Conservation (phyloP, 2,888 invertebrate species). For the Chrysotoxum bicinctum region DNA sequence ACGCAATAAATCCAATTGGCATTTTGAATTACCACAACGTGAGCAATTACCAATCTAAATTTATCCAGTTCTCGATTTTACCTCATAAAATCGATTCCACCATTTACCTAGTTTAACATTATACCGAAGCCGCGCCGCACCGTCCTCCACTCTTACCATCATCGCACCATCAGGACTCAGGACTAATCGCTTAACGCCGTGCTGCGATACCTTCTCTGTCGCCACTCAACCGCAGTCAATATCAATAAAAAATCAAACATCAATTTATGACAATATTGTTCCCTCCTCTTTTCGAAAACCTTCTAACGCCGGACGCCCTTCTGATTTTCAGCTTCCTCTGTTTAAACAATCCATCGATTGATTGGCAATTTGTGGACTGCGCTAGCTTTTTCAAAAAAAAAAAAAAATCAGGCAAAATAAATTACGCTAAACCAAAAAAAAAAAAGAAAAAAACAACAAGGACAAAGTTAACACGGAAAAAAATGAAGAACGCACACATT, state of each 20-base stretch:
- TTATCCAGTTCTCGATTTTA: slow-evolving; percentile 9
- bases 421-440: neutral
- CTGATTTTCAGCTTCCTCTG: neutral
- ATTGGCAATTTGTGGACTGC: slow-evolving; percentile 45
- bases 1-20: neutral
- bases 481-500: slow-evolving; percentile 1
- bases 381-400: neutral
- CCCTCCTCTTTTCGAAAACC: neutral
- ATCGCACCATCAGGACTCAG: slow-evolving; percentile 10
- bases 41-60: slow-evolving; percentile 14
- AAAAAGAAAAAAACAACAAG: slow-evolving; percentile 4
- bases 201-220: slow-evolving; percentile 35
- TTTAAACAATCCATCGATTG: slow-evolving; percentile 54
- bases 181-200: slow-evolving; percentile 45
- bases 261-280: slow-evolving; percentile 10
- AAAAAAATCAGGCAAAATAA: slow-evolving; percentile 34
- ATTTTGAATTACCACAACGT: slow-evolving; percentile 20
- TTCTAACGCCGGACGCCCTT: neutral
- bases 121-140: neutral
- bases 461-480: slow-evolving; percentile 11
- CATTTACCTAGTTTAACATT: neutral
- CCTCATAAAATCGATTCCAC: slow-evolving; percentile 43
- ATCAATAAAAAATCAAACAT: slow-evolving; percentile 50
- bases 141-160: neutral
- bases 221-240: slow-evolving; percentile 55